A percentile compares a stretch with the other conserved stretches of the same genome.
phyloP scores from a whole-genome alignment of 2,888 invertebrate genomes.

The Lepetodrilus schrolli region DNA sequence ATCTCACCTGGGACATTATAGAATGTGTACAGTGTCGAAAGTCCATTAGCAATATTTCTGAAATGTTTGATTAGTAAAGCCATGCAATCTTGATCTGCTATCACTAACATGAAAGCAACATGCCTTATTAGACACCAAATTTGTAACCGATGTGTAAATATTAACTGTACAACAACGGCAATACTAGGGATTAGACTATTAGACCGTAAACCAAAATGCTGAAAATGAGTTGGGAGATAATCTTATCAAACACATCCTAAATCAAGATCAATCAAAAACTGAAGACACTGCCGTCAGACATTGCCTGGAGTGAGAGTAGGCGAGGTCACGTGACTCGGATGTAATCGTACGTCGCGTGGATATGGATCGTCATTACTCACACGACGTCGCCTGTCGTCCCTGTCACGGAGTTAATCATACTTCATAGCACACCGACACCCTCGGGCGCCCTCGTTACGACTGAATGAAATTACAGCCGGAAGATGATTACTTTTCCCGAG shows the following conservation, averaged over 20 bases:
- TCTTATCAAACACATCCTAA: not conserved
- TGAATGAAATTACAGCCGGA: not conserved
- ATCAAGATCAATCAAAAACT: not conserved
- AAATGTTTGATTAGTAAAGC: too few species aligned
- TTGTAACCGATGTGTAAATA: too few species aligned
- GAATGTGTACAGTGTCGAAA: too few species aligned
- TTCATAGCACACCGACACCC: not conserved
- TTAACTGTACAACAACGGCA: too few species aligned
- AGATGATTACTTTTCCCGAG: not conserved
- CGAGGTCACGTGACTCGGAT: not conserved
- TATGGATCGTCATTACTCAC: not conserved
- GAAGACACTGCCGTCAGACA: not conserved
- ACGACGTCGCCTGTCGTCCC: not conserved
- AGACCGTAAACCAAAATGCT: too few species aligned
- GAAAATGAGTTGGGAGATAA: not conserved
- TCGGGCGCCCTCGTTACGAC: not conserved
- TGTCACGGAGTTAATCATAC: not conserved
- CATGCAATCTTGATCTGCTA: too few species aligned
- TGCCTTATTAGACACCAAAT: too few species aligned
- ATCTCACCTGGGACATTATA: too few species aligned
- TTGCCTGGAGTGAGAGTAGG: too few species aligned
- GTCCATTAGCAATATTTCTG: too few species aligned
- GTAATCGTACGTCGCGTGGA: not conserved
- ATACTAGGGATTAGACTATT: too few species aligned
- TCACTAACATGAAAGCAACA: too few species aligned